Percentiles rank a stretch among this genome's conserved stretches.
phyloP scores from a whole-genome alignment of 2,113 vertebrate genomes.

The Sminthopsis crassicaudata region DNA sequence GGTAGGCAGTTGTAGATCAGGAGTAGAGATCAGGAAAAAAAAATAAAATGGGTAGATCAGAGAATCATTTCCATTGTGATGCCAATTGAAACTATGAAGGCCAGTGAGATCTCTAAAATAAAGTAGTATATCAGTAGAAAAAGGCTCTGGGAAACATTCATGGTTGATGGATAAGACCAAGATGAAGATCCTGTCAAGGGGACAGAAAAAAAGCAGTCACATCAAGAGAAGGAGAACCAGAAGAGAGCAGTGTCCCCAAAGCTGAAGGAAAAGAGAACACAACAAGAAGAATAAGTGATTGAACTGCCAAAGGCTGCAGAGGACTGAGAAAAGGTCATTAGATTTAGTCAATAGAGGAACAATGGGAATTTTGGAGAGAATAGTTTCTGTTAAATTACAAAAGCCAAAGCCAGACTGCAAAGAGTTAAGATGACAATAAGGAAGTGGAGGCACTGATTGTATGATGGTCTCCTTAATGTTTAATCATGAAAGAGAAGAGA shows the following conservation, averaged over 20 bases:
- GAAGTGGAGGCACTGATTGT: neutral
- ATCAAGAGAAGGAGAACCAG: neutral
- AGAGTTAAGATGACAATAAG: neutral
- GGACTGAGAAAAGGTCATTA: neutral
- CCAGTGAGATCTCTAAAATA: neutral
- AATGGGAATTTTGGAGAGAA: neutral
- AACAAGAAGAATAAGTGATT: neutral
- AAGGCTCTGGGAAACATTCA: neutral
- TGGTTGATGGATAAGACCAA: neutral
- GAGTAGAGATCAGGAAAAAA: neutral
- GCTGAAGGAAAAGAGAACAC: neutral
- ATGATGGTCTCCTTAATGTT: neutral
- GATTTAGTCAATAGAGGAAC: neutral
- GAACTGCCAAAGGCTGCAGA: neutral
- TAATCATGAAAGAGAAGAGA: neutral
- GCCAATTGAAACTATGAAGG: neutral
- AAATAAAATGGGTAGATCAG: neutral
- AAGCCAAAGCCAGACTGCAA: neutral
- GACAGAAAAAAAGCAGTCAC: too few relatives aligned
- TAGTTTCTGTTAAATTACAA: neutral
- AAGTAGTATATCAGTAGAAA: neutral
- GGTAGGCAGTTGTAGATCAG: neutral
- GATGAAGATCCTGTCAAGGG: neutral
- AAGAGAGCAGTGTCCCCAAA: neutral
- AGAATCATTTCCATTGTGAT: neutral